Percentiles rank a stretch among this genome's conserved stretches.
These are phyloP conservation scores for Nannoperca obscura DNA, from an alignment of 2,797 vertebrate genomes.

Conservation along the genomic window DNA sequence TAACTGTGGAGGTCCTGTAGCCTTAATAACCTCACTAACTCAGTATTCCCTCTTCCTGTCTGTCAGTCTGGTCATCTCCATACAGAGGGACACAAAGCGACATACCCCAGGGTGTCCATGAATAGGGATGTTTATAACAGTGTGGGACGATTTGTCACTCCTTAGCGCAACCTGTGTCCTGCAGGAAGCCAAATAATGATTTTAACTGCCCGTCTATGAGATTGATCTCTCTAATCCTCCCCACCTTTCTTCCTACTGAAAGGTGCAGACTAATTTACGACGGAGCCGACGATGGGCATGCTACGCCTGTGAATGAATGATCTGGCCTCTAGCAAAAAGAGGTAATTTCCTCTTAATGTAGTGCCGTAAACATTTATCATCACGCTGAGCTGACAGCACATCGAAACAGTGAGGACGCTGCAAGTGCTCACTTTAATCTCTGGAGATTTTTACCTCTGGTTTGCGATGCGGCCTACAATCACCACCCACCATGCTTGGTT, in stretches of 20 bases:
- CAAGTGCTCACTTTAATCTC: conserved; percentile 58
- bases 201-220: conserved; percentile 79
- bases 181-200: conserved; percentile 84
- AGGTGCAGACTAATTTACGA: conserved; percentile 79
- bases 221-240: conserved; percentile 79
- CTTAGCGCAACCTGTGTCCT: conserved; percentile 71
- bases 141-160: conserved; percentile 74
- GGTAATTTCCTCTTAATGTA: conserved; percentile 83
- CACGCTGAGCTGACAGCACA: conserved; percentile 58
- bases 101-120: conserved; percentile 36
- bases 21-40: conserved; percentile 69
- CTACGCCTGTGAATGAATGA: conserved; percentile 75
- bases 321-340: conserved; percentile 76
- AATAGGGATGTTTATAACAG: conserved; percentile 75
- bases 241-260: conserved; percentile 67
- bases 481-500: conserved; percentile 49
- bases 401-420: conserved; percentile 54
- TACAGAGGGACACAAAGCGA: conserved; percentile 43
- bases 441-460: conserved; percentile 66
- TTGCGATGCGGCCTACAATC: conserved; percentile 45
- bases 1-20: conserved; percentile 60
- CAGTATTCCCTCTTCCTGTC: conserved; percentile 34
- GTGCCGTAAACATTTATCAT: conserved; percentile 83
- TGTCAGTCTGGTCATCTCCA: conserved; percentile 56
- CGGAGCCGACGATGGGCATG: conserved; percentile 57